A percentile compares a stretch with the other conserved stretches of the same genome.
phyloP scores from a whole-genome alignment of 2,797 vertebrate genomes.

The Columba guinea region DNA sequence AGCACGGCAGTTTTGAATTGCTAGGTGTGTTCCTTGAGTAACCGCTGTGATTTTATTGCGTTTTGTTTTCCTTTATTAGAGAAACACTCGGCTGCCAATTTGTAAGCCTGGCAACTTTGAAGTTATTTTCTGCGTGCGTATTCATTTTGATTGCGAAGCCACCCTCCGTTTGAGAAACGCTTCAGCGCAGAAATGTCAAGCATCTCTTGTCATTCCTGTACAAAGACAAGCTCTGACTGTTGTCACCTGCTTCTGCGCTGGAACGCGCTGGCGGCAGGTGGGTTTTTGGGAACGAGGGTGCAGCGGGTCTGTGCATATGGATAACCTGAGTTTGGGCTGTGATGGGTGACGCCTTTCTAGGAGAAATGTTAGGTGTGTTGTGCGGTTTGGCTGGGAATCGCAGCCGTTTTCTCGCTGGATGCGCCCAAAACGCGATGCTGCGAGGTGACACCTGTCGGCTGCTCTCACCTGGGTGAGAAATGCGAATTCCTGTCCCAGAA shows the following conservation, averaged over 20 bases:
- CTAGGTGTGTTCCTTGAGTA: background rate
- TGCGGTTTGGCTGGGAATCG: background rate
- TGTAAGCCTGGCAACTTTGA: background rate
- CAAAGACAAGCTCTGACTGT: background rate
- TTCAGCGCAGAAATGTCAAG: constrained; percentile 35
- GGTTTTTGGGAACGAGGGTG: background rate
- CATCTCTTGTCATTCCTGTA: constrained; percentile 20
- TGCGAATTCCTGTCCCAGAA: background rate
- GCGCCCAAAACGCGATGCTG: rapidly evolving
- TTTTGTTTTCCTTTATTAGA: constrained; percentile 15
- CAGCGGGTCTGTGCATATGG: rapidly evolving
- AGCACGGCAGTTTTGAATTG: background rate
- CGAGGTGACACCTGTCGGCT: background rate
- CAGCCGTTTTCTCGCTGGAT: background rate
- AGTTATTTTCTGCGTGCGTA: background rate
- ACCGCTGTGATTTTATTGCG: background rate
- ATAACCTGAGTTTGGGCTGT: background rate
- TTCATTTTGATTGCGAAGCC: constrained; percentile 1
- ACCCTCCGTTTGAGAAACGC: constrained; percentile 6
- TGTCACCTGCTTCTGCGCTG: background rate
- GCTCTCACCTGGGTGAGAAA: background rate
- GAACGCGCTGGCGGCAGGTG: rapidly evolving
- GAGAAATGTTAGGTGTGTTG: background rate
- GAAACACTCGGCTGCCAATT: background rate
- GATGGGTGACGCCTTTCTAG: background rate